Evolutionary conservation across 2,797 vertebrate genomes (phyloP), one percentile per base, ranked within the genome.

Genomic region (Morus bassanus): DNA sequence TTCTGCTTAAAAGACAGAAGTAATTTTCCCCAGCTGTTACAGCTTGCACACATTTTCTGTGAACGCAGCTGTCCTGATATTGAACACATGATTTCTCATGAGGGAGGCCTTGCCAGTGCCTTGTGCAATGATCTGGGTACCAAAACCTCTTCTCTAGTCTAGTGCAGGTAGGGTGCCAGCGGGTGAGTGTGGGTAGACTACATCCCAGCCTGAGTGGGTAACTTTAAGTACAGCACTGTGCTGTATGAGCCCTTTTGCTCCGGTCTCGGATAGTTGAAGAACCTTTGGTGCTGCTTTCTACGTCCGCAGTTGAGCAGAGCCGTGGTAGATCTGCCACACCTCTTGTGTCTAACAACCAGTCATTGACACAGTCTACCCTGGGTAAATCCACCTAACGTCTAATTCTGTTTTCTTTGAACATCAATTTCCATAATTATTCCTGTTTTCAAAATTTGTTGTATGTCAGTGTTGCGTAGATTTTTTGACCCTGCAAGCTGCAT

Each of bases 251-350:
- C 31, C n/a, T 69, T 88, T 74, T 43, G 30, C n/a, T 76, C 17
- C 9, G 8, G 13, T 54, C 57, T 60, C 3, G 5, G 28, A 27
- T 69, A 53, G 61, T 4, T 69, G 27, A 70, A 54, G 56, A 70
- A 53, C 33, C 11, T 80, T 57, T 43, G 28, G 31, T 79, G 31
- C 35, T 37, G 11, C 68, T 70, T 84, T 84, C 56, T 54, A 2
- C 0, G 0, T 53, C n/a, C 1, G 3, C n/a, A 57, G 37, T 30
- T 83, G 73, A 83, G 39, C 22, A 25, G 0, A 1, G 39, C 70
- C 35, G 1, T n/a, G 8, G 37, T 41, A 59, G 19, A 48, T 64
- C 39, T 91, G 23, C 76, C 30, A 25, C 28, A 33, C 27, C 24
- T 56, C 33, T 79, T 43, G 19, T 64, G 35, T 57, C 54, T 57